Evolutionary conservation across 2,888 invertebrate species (phyloP).

Genomic region (Teleiodes luculella): DNA sequence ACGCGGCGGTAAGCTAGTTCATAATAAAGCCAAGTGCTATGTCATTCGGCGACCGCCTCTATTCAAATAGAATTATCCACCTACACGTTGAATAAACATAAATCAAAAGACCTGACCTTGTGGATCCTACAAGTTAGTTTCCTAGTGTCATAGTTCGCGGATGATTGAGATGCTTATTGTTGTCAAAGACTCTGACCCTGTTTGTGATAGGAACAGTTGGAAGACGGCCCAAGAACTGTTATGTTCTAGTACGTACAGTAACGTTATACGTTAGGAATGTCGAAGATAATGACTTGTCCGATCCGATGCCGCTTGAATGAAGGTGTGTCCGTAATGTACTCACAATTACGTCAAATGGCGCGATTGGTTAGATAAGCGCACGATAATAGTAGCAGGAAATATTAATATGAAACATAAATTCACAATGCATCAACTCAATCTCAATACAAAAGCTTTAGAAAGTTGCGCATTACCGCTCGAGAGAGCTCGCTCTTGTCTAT

Average conservation of each 20-base stretch:
- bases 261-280: constrained; percentile 54
- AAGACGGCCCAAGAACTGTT: constrained; percentile 22
- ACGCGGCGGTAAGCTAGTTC: not conserved
- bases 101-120: constrained; percentile 2
- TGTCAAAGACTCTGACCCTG: not conserved
- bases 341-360: constrained; percentile 25
- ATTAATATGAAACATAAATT: not conserved
- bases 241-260: constrained; percentile 28
- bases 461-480: constrained; percentile 45
- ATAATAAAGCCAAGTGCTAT: not conserved
- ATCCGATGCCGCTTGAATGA: constrained; percentile 30
- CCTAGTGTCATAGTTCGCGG: not conserved
- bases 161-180: not conserved
- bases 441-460: constrained; percentile 44
- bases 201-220: not conserved
- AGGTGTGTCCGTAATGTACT: constrained; percentile 37
- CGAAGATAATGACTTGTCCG: constrained; percentile 31
- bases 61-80: not conserved
- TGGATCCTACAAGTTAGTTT: constrained; percentile 1
- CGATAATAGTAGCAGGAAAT: constrained; percentile 7
- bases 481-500: constrained; percentile 47
- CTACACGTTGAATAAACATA: not conserved
- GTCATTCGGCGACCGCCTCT: not conserved
- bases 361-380: constrained; percentile 29
- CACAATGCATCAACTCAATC: constrained; percentile 19